phyloP scores from a whole-genome alignment of 2,797 vertebrate genomes.

The Esox lucius region DNA sequence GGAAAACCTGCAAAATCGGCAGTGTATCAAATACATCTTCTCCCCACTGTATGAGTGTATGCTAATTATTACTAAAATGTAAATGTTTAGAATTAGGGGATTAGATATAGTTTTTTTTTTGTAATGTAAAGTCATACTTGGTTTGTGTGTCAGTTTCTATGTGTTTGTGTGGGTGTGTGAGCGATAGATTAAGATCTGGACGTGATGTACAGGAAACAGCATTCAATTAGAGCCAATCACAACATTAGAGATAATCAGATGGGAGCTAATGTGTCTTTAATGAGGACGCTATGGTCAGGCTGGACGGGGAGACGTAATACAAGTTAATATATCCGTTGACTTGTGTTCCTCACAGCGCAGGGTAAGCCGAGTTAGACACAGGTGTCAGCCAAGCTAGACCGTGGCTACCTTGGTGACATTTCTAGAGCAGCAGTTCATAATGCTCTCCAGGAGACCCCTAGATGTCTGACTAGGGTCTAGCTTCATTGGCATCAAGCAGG shows the following conservation, averaged over 20 bases:
- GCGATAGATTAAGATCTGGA: not conserved
- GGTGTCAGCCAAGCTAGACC: not conserved
- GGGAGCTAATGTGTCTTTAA: constrained; percentile 2
- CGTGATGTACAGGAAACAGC: constrained; percentile 3
- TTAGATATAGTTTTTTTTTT: too few species aligned
- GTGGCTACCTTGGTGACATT: not conserved
- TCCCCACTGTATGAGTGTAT: too few species aligned
- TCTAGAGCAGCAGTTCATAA: not conserved
- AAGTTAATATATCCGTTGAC: not conserved
- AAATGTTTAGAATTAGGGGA: too few species aligned
- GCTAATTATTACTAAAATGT: too few species aligned
- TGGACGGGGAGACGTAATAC: not conserved
- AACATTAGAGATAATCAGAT: constrained; percentile 34
- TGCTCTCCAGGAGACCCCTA: too few species aligned
- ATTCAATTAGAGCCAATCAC: constrained; percentile 28
- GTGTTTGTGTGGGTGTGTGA: too few species aligned
- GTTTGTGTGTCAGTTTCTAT: not conserved
- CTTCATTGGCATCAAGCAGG: too few species aligned
- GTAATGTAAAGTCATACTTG: not conserved
- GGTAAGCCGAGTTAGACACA: too few species aligned
- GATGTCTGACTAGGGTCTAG: too few species aligned
- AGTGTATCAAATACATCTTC: too few species aligned
- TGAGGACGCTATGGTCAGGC: not conserved
- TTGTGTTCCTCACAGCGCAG: too few species aligned
- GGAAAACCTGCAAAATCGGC: too few species aligned